Evolutionary conservation across 2,113 vertebrate species (phyloP), one percentile per base, ranked within the genome.

Genomic region (Suricata suricatta): DNA sequence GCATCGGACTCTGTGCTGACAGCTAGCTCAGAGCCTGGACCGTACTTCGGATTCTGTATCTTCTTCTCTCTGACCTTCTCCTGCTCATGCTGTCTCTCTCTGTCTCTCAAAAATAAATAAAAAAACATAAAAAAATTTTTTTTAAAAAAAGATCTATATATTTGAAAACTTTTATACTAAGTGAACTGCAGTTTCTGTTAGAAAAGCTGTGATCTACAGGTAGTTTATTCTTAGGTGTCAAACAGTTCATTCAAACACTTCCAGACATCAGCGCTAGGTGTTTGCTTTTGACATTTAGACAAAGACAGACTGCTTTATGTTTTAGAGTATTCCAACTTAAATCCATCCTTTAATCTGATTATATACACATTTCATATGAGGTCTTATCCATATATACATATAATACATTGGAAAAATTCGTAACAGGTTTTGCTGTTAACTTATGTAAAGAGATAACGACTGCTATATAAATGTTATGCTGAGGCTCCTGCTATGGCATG

Each of bases 211-310:
- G 89, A 77, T 95, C 21, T 96, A 90, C 74, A 96, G 81, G 95
- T 81, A 91, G 95, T 96, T 97, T 96, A 96, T 95, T 93, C 69
- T 63, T 89, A 72, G 33, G 69, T 95, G 80, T 97, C 86, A 95
- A 93, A 74, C 60, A 72, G 89, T 95, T 89, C 86, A 93, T 90
- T 95, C 89, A 96, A 87, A 64, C 47, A 57, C 82, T 98, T 96
- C 79, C 68, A 97, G 82, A 17, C 89, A 93, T 71, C 19, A 27
- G 54, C 35, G 71, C 9, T 83, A 64, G 44, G 47, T 54, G 63
- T 93, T 97, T 97, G 25, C 82, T 97, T 97, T 97, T 97, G 93
- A 97, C 77, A 69, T 97, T 94, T 88, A 76, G 72, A 89, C 38
- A 79, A 92, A 84, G 95, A 95, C 33, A 84, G 88, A 31, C 74